These are phyloP conservation scores for Seira ritae DNA, from an alignment of 2,888 invertebrate genomes.

Conservation along the genomic window DNA sequence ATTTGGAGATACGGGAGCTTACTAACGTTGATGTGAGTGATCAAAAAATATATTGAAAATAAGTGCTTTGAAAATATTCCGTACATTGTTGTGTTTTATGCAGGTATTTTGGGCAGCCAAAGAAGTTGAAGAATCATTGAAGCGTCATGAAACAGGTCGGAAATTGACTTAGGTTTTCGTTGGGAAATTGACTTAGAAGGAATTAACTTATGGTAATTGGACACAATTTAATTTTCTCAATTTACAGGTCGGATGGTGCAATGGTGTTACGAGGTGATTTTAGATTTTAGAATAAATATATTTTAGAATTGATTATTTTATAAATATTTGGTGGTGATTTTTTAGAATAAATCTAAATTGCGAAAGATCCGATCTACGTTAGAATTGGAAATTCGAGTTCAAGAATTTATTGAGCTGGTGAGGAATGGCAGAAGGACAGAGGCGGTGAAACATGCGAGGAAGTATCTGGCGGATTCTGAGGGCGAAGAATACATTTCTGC, in stretches of 20 bases:
- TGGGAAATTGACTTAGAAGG: too few relatives aligned
- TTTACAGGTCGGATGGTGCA: slow-evolving; percentile 91
- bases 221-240: too few relatives aligned
- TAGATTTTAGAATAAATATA: slow-evolving; percentile 92
- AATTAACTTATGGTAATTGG: too few relatives aligned
- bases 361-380: slow-evolving; percentile 95
- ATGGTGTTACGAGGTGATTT: slow-evolving; percentile 99
- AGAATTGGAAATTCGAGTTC: slow-evolving; percentile 91
- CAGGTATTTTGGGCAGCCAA: slow-evolving; percentile 77
- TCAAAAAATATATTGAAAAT: background rate
- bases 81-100: background rate
- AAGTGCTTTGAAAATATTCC: background rate
- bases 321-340: background rate
- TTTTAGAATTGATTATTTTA: background rate
- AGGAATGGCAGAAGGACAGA: slow-evolving; percentile 89
- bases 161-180: too few relatives aligned
- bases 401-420: slow-evolving; percentile 98
- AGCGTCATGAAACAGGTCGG: slow-evolving; percentile 88
- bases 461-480: slow-evolving; percentile 91
- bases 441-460: slow-evolving; percentile 95
- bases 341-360: slow-evolving; percentile 77
- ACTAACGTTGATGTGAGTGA: slow-evolving; percentile 84
- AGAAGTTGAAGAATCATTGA: slow-evolving; percentile 87
- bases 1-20: slow-evolving; percentile 87
- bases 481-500: slow-evolving; percentile 80